A percentile compares a stretch with the other conserved stretches of the same genome.
phyloP scores from a whole-genome alignment of 2,888 invertebrate genomes.

The Theretra japonica region DNA sequence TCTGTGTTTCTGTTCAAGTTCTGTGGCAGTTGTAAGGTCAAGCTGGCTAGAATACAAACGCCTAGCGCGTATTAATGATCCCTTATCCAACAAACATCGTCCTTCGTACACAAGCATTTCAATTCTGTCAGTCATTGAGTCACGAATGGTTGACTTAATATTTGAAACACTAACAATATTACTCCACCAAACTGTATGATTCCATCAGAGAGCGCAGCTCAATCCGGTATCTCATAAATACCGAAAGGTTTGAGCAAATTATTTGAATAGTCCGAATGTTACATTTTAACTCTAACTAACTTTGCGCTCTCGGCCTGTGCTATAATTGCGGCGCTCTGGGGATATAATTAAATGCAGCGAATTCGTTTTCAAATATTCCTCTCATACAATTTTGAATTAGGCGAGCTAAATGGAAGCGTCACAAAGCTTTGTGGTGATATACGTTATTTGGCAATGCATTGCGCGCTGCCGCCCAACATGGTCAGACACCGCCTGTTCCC shows the following conservation, averaged over 20 bases:
- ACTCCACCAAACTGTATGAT: neutral
- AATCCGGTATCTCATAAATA: neutral
- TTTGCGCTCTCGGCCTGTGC: neutral
- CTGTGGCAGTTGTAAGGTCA: no score
- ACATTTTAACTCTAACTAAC: neutral
- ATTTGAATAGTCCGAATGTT: neutral
- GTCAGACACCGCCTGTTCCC: neutral
- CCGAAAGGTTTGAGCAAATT: neutral
- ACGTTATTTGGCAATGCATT: conserved; percentile 6
- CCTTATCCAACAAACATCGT: neutral
- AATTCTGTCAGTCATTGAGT: neutral
- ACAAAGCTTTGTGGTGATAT: conserved; percentile 6
- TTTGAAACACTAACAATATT: neutral
- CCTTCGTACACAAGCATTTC: neutral
- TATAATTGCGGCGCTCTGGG: neutral
- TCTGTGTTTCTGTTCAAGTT: no score
- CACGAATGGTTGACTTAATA: neutral
- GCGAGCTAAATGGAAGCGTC: neutral
- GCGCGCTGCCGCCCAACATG: neutral
- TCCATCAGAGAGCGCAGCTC: neutral
- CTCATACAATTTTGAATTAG: conserved; percentile 6
- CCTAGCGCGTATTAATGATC: neutral
- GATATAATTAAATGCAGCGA: conserved; percentile 2
- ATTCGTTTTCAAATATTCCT: conserved; percentile 6
- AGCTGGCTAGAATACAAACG: neutral